Percentiles rank a stretch among this genome's conserved stretches.
Evolutionary conservation across 2,797 vertebrate species (phyloP).

Genomic region (Columba guinea): DNA sequence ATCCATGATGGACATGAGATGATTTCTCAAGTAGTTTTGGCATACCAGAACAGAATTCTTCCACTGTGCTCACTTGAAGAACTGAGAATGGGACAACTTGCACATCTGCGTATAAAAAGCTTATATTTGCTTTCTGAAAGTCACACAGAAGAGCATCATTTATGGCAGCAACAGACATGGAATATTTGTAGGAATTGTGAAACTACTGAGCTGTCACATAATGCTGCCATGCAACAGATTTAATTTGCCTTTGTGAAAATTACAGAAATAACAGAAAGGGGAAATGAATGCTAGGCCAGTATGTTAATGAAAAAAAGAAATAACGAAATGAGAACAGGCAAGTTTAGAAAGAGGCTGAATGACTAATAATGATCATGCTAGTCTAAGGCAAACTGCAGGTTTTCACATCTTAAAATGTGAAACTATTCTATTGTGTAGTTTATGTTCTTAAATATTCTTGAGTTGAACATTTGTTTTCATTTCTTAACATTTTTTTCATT

Average conservation of each 20-base stretch:
- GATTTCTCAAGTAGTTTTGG: not conserved
- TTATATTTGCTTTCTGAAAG: conserved; percentile 34
- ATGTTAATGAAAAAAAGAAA: not conserved
- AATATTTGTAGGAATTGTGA: conserved; percentile 54
- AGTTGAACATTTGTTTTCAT: not conserved
- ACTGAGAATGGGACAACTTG: conserved; percentile 31
- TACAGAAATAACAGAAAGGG: conserved; percentile 22
- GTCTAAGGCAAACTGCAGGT: not conserved
- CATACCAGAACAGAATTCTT: not conserved
- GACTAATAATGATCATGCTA: not conserved
- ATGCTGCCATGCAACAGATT: conserved; percentile 38
- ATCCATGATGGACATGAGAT: not conserved
- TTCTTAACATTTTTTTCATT: not conserved
- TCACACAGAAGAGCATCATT: conserved; percentile 53
- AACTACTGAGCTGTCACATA: conserved; percentile 9
- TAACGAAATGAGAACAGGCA: not conserved
- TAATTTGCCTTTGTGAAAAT: conserved; percentile 53
- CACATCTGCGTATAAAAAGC: conserved; percentile 45
- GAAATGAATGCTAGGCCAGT: not conserved
- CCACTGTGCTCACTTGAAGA: not conserved
- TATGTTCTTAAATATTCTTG: not conserved
- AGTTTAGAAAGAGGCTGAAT: not conserved
- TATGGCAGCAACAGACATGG: conserved; percentile 46
- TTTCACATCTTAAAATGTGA: not conserved
- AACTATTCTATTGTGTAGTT: not conserved